Conservation (phyloP, 2,113 vertebrate genomes). For the Eurypyga helias region DNA sequence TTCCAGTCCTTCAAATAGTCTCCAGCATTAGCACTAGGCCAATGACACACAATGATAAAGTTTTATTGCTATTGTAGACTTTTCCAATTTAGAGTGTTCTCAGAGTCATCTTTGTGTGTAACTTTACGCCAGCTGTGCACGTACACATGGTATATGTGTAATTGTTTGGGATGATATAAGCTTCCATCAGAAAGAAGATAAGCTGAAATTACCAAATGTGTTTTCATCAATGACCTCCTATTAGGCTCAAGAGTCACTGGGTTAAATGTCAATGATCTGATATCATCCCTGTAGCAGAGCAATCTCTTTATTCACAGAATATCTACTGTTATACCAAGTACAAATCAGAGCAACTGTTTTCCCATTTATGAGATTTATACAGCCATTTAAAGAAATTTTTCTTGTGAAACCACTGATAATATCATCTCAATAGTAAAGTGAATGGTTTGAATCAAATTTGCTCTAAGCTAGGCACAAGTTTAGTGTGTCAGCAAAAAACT, state of each 20-base stretch:
- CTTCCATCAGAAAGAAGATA: slow-evolving; percentile 42
- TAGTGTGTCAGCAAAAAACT: slow-evolving; percentile 62
- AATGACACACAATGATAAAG: slow-evolving; percentile 13
- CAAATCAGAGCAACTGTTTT: slow-evolving; percentile 53
- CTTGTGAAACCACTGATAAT: slow-evolving; percentile 67
- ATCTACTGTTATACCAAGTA: slow-evolving; percentile 46
- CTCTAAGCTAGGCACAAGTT: slow-evolving; percentile 42
- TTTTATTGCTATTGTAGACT: slow-evolving; percentile 9
- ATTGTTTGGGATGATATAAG: slow-evolving; percentile 36
- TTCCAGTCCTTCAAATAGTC: not conserved
- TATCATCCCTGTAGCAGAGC: slow-evolving; percentile 34
- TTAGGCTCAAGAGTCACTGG: slow-evolving; percentile 42
- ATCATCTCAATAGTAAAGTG: slow-evolving; percentile 57
- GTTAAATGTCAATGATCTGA: slow-evolving; percentile 67
- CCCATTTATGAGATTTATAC: slow-evolving; percentile 77
- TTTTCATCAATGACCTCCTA: slow-evolving; percentile 44
- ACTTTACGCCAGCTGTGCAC: not conserved
- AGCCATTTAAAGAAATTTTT: slow-evolving; percentile 68
- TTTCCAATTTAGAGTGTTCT: slow-evolving; percentile 21
- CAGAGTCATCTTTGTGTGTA: not conserved
- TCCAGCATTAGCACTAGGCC: not conserved
- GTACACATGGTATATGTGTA: not conserved
- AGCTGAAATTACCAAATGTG: slow-evolving; percentile 14
- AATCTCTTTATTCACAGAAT: slow-evolving; percentile 64
- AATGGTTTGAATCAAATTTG: slow-evolving; percentile 65